These are phyloP conservation scores for Trilocha varians DNA, from an alignment of 2,888 invertebrate genomes.

Conservation along the genomic window DNA sequence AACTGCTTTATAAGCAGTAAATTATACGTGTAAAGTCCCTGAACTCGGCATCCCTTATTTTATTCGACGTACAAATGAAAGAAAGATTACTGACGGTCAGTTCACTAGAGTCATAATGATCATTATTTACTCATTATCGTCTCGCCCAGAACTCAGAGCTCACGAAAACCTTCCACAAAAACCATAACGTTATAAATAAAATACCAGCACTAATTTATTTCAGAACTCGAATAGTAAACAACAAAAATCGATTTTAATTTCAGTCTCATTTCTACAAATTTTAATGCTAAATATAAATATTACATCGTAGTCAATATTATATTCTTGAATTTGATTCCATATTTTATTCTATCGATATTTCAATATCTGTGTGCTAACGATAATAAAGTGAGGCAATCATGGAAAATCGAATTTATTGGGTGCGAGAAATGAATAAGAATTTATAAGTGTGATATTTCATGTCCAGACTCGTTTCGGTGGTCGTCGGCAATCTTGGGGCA, in stretches of 20 bases:
- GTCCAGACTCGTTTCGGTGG: constrained; percentile 55
- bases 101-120: constrained; percentile 6
- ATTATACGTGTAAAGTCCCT: neutral
- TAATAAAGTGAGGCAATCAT: constrained; percentile 44
- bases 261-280: neutral
- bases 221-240: neutral
- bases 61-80: constrained; percentile 1
- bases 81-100: constrained; percentile 5
- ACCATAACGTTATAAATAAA: neutral
- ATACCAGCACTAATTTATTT: neutral
- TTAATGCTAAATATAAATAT: neutral
- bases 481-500: constrained; percentile 63
- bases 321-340: constrained; percentile 8
- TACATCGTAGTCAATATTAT: neutral
- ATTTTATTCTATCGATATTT: constrained; percentile 16
- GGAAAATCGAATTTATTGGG: constrained; percentile 48
- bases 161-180: constrained; percentile 7
- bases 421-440: constrained; percentile 52
- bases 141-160: constrained; percentile 1
- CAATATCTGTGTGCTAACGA: constrained; percentile 24
- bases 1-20: neutral
- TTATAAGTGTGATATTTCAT: constrained; percentile 59
- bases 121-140: constrained; percentile 16
- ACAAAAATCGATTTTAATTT: neutral
- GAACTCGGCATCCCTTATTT: constrained; percentile 3